phyloP scores from a whole-genome alignment of 1,140 invertebrate species.

The Rhopalosiphum padi region DNA sequence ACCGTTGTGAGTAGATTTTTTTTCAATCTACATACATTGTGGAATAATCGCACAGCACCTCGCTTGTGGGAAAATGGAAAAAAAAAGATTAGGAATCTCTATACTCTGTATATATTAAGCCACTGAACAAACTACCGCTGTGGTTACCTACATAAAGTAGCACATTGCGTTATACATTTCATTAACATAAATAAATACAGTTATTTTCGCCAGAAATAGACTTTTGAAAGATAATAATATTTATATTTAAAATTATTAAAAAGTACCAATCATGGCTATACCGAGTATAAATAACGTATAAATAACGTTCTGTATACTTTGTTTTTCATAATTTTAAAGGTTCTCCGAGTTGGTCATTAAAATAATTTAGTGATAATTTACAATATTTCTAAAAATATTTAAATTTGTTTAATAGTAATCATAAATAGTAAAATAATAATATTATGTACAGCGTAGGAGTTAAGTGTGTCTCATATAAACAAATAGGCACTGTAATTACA shows the following conservation, averaged over 20 bases:
- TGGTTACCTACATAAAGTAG: not conserved
- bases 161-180: not conserved
- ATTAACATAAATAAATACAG: not conserved
- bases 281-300: not conserved
- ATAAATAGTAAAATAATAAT: too few relatives aligned
- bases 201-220: not conserved
- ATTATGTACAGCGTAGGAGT: too few relatives aligned
- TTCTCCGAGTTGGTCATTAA: not conserved
- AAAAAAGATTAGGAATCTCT: not conserved
- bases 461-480: too few relatives aligned
- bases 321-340: not conserved
- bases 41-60: not conserved
- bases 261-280: not conserved
- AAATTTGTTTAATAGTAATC: too few relatives aligned
- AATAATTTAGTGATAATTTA: not conserved
- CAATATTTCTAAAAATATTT: too few relatives aligned
- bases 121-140: not conserved
- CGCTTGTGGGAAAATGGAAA: not conserved
- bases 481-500: too few relatives aligned
- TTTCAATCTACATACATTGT: constrained; percentile 1
- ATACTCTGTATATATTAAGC: not conserved
- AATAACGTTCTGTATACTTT: not conserved
- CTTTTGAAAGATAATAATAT: not conserved
- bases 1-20: constrained; percentile 9
- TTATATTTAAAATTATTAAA: not conserved